Evolutionary conservation across 2,113 vertebrate genomes (phyloP), one percentile per base, ranked within the genome.

Genomic region (Arothron firmamentum): DNA sequence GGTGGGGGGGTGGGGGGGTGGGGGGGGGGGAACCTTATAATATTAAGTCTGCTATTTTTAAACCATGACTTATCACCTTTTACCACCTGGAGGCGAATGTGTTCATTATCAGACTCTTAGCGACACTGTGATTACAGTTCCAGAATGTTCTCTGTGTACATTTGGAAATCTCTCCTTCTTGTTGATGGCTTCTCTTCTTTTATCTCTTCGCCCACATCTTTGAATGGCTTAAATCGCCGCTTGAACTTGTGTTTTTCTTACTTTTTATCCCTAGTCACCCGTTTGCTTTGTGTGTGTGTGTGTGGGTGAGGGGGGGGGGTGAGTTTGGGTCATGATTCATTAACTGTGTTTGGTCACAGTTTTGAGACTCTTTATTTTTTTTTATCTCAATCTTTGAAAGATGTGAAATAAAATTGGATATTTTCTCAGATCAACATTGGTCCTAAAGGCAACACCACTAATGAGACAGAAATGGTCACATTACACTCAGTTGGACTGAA

Each of bases 181-280:
- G 0, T 31, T 59, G 18, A 3, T 21, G 10, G 53, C 25, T 59
- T 43, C 57, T 50, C 19, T 34, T 67, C 17, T 75, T 15, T 56
- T 18, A 23, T 75, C 54, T 68, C 50, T 47, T 62, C 48, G 43
- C 63, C 61, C 65, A 80, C 60, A 61, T 67, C 56, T 65, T 18
- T 11, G 53, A 43, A 41, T 41, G 21, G 20, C 66, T 83, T 77
- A 52, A 78, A 83, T 74, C 51, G 34, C 47, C 7, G 25, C 62
- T 67, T 70, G 19, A 82, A 80, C 65, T 78, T 65, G 45, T 59
- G 31, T 48, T 79, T 57, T 46, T 56, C 56, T 23, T 59, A 51
- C 69, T 48, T 65, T 72, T 75, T 74, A 51, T 53, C 57, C 21
- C 49, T 57, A 48, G 42, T 23, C 15, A 20, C 8, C 53, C 41